phyloP scores from a whole-genome alignment of 2,113 vertebrate genomes.

The Nerophis ophidion region DNA sequence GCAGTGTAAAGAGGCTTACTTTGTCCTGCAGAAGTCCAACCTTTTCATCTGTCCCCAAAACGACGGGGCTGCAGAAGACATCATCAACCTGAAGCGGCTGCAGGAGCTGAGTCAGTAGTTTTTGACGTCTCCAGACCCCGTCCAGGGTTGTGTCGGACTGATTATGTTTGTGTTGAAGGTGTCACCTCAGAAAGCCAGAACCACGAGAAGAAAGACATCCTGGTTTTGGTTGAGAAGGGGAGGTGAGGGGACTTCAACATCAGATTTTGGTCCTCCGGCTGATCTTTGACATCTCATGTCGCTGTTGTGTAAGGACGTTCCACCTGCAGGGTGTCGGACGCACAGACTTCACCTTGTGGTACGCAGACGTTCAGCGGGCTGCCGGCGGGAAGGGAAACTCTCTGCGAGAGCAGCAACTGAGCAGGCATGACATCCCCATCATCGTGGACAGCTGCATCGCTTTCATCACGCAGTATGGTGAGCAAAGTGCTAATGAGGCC shows the following conservation, averaged over 20 bases:
- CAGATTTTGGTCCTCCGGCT: neutral
- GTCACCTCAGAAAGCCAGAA: conserved; percentile 74
- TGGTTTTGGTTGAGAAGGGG: conserved; percentile 92
- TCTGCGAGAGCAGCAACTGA: conserved; percentile 91
- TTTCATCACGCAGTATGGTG: conserved; percentile 95
- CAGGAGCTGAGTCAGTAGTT: conserved; percentile 90
- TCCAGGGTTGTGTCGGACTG: neutral
- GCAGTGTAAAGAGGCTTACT: conserved; percentile 87
- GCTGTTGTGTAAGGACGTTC: conserved; percentile 77
- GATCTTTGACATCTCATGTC: no score
- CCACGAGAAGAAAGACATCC: conserved; percentile 87
- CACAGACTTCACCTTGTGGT: conserved; percentile 83
- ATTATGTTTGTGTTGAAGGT: conserved; percentile 65
- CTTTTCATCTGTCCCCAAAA: conserved; percentile 85
- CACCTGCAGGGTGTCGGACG: conserved; percentile 85
- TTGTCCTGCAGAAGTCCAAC: conserved; percentile 91
- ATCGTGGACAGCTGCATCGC: conserved; percentile 96
- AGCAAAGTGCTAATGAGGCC: conserved; percentile 30
- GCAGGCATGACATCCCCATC: conserved; percentile 90
- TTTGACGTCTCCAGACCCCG: neutral
- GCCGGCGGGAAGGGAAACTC: conserved; percentile 84
- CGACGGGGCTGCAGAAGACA: conserved; percentile 83
- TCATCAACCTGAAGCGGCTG: conserved; percentile 88
- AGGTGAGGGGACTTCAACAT: conserved; percentile 69
- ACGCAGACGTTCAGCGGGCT: conserved; percentile 78